phyloP scores from a whole-genome alignment of 2,797 vertebrate genomes.

The Melanogrammus aeglefinus region DNA sequence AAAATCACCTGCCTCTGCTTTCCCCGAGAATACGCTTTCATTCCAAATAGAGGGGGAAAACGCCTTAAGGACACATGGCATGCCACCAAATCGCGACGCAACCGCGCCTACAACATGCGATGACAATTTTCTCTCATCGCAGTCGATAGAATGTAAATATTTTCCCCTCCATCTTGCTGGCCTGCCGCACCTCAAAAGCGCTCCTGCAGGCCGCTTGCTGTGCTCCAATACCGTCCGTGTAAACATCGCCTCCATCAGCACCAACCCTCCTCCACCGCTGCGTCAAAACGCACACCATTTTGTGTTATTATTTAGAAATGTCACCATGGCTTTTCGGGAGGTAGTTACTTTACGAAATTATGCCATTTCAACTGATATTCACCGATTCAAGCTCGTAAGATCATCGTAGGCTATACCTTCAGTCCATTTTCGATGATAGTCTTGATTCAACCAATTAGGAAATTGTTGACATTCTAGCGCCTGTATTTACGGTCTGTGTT shows the following conservation, averaged over 20 bases:
- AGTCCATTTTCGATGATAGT: neutral
- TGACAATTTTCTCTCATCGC: neutral
- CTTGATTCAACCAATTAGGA: neutral
- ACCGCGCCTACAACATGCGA: neutral
- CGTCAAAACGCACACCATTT: slow-evolving; percentile 6
- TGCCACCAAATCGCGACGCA: neutral
- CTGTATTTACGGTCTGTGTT: slow-evolving; percentile 24
- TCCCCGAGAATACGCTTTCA: neutral
- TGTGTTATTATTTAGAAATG: neutral
- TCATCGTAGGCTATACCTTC: neutral
- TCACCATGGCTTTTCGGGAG: too few relatives aligned
- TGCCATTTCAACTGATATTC: neutral
- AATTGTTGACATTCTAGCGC: slow-evolving; percentile 40
- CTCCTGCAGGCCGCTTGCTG: slow-evolving; percentile 8
- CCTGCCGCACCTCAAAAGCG: slow-evolving; percentile 66
- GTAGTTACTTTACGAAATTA: neutral
- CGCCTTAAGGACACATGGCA: neutral
- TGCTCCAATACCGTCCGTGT: slow-evolving; percentile 53
- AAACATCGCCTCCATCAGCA: slow-evolving; percentile 22
- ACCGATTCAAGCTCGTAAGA: neutral
- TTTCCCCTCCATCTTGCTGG: slow-evolving; percentile 64
- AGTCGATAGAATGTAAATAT: slow-evolving; percentile 48
- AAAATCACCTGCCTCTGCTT: neutral
- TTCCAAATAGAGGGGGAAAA: neutral
- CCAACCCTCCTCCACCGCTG: neutral